Evolutionary conservation across 2,888 invertebrate genomes (phyloP), one percentile per base, ranked within the genome.

Genomic region (Cephus spinipes): DNA sequence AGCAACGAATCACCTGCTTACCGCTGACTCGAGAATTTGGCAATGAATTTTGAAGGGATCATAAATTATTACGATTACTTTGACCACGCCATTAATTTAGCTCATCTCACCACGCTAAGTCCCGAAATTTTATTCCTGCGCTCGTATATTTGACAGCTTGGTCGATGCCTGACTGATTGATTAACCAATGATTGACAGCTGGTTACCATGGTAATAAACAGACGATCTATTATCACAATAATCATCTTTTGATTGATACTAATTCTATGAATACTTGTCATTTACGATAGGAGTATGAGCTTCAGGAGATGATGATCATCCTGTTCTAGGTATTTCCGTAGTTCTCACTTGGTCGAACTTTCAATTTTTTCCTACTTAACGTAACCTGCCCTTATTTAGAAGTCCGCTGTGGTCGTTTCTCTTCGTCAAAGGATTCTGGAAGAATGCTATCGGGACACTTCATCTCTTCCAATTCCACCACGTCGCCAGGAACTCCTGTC

Each of bases 51-150:
- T 30, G 73, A 75, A 80, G 73, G 11, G 73, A 30, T 77, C 55
- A 55, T 68, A 55, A 34, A 32, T 36, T 76, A 76, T 6, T 68
- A 78, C 34, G 68, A 9, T 71, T 71, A 33, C 12, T 32, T 33
- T 32, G 69, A 75, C 74, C 73, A 75, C 79, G 80, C 85, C 83
- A 85, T 85, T 81, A 84, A 84, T 86, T 85, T 55, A 55, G 23
- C 23, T 55, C 71, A 33, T 71, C 23, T 33, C 71, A 30, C 11
- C 15, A 23, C 71, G 30, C 33, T 1, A 11, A 71, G 30, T 6
- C 2, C 30, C 71, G 71, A 71, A 71, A 32, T 71, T 71, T 23
- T 55, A 55, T 55, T 55, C 2, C 23, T 33, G 23, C 30, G 30
- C 3, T 12, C 71, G 33, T 32, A 71, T 71, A 30, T 71, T 71